These are phyloP conservation scores for Spisula subtruncata DNA, from an alignment of 2,888 invertebrate genomes.

Conservation along the genomic window DNA sequence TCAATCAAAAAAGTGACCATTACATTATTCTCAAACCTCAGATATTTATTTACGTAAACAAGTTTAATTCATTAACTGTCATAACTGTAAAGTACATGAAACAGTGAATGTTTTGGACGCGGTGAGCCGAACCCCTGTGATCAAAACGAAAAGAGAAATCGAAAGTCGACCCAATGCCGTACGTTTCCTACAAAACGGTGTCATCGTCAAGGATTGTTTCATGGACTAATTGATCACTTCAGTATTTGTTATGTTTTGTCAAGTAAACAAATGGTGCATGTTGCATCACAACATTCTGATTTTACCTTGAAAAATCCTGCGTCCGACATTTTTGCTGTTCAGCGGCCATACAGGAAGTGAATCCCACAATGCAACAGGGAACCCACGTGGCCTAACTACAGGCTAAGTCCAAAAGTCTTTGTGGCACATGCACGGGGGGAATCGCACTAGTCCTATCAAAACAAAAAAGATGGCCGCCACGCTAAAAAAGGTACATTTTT, in stretches of 20 bases:
- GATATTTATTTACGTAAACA: too few relatives aligned
- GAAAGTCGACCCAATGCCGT: not conserved
- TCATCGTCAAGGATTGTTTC: not conserved
- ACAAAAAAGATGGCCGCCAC: too few relatives aligned
- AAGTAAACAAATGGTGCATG: not conserved
- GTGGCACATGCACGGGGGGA: too few relatives aligned
- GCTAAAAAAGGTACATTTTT: too few relatives aligned
- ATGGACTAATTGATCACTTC: not conserved
- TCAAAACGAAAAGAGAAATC: not conserved
- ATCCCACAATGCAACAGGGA: constrained; percentile 49
- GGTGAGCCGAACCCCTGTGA: not conserved
- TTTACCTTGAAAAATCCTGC: constrained; percentile 88
- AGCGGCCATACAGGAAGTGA: constrained; percentile 36
- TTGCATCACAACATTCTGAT: not conserved
- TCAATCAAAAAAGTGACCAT: too few relatives aligned
- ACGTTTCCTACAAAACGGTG: not conserved
- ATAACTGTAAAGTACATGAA: too few relatives aligned
- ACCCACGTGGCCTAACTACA: constrained; percentile 53
- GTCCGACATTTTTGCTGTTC: constrained; percentile 87
- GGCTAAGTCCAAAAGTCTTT: not conserved
- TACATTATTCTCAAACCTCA: too few relatives aligned
- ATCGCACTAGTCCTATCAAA: too few relatives aligned
- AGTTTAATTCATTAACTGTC: too few relatives aligned
- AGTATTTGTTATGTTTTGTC: not conserved
- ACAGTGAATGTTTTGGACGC: too few relatives aligned